Evolutionary conservation across 2,888 invertebrate genomes (phyloP).

Genomic region (Tribolium freemani): DNA sequence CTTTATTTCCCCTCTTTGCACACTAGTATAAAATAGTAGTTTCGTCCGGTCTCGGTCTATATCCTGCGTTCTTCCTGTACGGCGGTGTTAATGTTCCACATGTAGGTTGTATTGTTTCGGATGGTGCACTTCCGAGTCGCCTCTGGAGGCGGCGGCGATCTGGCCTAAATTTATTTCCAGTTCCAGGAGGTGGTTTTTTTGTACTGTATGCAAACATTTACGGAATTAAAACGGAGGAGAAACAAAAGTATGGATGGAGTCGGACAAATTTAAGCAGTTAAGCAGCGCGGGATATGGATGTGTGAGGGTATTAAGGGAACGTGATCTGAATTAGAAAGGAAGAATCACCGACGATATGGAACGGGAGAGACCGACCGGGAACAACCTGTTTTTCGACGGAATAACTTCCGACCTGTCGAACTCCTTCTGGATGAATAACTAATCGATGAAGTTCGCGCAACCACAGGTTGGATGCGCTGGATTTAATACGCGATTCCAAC

Average conservation of each 20-base stretch:
- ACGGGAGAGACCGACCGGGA: not conserved
- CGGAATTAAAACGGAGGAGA: slow-evolving; percentile 6
- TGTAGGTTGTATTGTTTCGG: slow-evolving; percentile 45
- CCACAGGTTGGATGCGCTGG: not conserved
- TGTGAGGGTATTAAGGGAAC: slow-evolving; percentile 67
- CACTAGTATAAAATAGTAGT: not conserved
- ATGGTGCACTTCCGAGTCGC: slow-evolving; percentile 41
- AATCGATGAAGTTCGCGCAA: not conserved
- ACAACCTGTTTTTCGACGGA: not conserved
- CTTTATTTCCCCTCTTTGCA: slow-evolving; percentile 2
- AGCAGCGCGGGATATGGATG: slow-evolving; percentile 64
- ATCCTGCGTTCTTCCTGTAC: not conserved
- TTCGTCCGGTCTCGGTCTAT: slow-evolving; percentile 9
- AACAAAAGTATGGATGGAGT: slow-evolving; percentile 51
- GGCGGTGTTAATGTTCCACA: slow-evolving; percentile 44
- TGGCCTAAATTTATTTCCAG: slow-evolving; percentile 9
- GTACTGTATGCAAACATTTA: not conserved
- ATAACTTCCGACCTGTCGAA: not conserved
- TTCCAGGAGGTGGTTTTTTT: not conserved
- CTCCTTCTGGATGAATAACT: not conserved
- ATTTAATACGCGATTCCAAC: not conserved
- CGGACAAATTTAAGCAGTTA: slow-evolving; percentile 63
- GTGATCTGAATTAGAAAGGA: slow-evolving; percentile 67
- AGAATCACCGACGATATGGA: slow-evolving; percentile 60
- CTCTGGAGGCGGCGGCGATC: not conserved